Evolutionary conservation across 2,888 invertebrate genomes (phyloP).

Genomic region (Dendrolimus pini): DNA sequence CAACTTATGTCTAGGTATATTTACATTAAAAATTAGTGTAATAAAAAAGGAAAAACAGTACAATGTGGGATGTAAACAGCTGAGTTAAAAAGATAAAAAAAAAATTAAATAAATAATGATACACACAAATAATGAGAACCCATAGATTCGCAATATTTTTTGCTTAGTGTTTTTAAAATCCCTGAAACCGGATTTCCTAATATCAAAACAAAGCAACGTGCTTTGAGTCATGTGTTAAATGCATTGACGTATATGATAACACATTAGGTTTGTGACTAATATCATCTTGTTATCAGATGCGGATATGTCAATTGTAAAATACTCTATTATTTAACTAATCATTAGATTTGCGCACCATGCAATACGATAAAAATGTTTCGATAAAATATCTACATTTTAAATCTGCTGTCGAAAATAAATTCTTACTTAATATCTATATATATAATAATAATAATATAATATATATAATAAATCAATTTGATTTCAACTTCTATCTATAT

Average conservation of each 20-base stretch:
- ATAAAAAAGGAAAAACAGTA: too few relatives aligned
- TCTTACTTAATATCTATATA: too few relatives aligned
- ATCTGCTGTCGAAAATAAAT: background rate
- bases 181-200: constrained; percentile 2
- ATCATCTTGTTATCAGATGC: background rate
- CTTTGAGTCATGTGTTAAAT: background rate
- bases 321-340: background rate
- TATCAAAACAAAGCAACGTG: background rate
- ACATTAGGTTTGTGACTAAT: background rate
- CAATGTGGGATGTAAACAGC: too few relatives aligned
- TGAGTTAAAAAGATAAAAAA: background rate
- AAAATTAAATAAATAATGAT: background rate
- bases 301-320: background rate
- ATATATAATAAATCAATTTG: too few relatives aligned
- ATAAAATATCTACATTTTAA: background rate
- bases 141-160: too few relatives aligned
- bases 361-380: background rate
- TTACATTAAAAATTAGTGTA: too few relatives aligned
- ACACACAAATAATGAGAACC: too few relatives aligned
- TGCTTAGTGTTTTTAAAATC: background rate
- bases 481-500: too few relatives aligned
- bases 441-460: too few relatives aligned
- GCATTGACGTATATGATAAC: background rate
- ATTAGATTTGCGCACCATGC: background rate
- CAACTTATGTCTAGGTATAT: too few relatives aligned